Percentiles rank a stretch among this genome's conserved stretches.
Evolutionary conservation across 2,797 vertebrate species (phyloP).

Genomic region (Mormyrops attenuatus): DNA sequence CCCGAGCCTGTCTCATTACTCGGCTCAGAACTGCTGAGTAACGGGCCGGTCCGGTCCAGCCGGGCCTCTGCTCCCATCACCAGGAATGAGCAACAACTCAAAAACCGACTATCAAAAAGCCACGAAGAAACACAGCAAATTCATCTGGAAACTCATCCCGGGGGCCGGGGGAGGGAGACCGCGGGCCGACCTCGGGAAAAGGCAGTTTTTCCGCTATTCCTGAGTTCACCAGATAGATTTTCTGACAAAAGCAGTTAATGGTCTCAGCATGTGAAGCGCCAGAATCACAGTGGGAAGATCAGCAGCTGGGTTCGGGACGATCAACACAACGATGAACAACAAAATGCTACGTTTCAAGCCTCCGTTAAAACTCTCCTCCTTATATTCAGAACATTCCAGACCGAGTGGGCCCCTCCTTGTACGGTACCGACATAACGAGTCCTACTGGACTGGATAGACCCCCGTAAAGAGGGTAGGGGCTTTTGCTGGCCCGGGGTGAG

Average conservation of each 20-base stretch:
- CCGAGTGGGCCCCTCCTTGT: neutral
- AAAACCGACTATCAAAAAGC: neutral
- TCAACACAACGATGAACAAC: neutral
- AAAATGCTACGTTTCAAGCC: neutral
- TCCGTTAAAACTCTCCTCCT: neutral
- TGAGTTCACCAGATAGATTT: neutral
- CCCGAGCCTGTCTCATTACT: neutral
- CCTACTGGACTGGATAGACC: constrained; percentile 18
- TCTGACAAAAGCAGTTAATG: neutral
- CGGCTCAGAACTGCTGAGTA: neutral
- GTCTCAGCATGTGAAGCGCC: neutral
- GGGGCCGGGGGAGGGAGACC: neutral
- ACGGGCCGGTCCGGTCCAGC: neutral
- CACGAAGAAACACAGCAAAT: neutral
- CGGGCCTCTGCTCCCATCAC: neutral
- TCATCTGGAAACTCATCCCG: neutral
- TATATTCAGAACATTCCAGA: neutral
- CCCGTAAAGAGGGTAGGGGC: constrained; percentile 59
- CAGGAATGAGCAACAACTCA: neutral
- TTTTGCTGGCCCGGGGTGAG: constrained; percentile 34
- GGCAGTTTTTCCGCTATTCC: neutral
- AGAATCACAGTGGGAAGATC: neutral
- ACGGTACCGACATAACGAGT: neutral
- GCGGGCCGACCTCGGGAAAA: neutral
- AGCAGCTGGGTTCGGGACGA: neutral